A percentile compares a stretch with the other conserved stretches of the same genome.
Evolutionary conservation across 2,113 vertebrate genomes (phyloP).

Genomic region (Vimba vimba): DNA sequence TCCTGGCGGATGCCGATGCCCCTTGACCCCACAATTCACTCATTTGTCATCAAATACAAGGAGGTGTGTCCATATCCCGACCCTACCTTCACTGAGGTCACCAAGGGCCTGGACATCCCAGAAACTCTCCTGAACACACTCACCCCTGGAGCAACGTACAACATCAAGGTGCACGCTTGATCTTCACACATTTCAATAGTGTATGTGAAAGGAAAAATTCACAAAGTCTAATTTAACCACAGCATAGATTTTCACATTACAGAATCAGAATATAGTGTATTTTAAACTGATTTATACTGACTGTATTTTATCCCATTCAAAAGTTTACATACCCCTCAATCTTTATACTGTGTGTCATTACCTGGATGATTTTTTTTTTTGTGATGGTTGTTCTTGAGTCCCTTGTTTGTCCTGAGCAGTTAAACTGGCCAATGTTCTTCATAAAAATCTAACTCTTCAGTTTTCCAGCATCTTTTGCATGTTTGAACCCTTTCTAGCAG

Average conservation of each 20-base stretch:
- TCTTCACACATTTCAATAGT: neutral
- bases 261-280: neutral
- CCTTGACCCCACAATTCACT: conserved; percentile 75
- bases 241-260: neutral
- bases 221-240: neutral
- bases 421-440: too few species aligned
- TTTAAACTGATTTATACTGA: too few species aligned
- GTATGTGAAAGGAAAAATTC: neutral
- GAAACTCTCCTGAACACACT: conserved; percentile 87
- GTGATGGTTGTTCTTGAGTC: too few species aligned
- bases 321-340: too few species aligned
- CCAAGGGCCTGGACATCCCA: conserved; percentile 79
- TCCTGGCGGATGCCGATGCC: conserved; percentile 85
- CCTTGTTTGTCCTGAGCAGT: too few species aligned
- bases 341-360: too few species aligned
- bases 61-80: conserved; percentile 93
- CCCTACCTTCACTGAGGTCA: conserved; percentile 81
- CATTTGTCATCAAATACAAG: conserved; percentile 89
- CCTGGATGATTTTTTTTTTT: too few species aligned
- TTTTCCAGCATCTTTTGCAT: too few species aligned
- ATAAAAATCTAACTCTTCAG: too few species aligned
- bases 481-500: too few species aligned
- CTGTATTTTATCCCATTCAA: too few species aligned
- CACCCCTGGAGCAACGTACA: conserved; percentile 72
- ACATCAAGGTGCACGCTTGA: conserved; percentile 84